These are phyloP conservation scores for Campylomormyrus tamandua DNA, from an alignment of 2,113 vertebrate genomes.

Conservation along the genomic window DNA sequence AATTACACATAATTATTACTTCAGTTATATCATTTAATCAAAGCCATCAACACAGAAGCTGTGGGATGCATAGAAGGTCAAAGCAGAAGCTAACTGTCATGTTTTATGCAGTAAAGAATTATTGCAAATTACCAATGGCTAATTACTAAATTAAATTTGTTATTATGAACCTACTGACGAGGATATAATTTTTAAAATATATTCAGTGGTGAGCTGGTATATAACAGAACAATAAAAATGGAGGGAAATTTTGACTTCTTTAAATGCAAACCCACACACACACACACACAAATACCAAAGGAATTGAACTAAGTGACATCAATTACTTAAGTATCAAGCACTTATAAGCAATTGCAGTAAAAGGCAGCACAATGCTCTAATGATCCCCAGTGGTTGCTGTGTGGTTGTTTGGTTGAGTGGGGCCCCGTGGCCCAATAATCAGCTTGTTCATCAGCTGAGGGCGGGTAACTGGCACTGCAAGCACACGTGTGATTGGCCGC, in stretches of 20 bases:
- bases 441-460: constrained; percentile 52
- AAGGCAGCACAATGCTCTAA: background rate
- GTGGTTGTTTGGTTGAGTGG: constrained; percentile 36
- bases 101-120: background rate
- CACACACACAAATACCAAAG: background rate
- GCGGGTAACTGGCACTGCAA: constrained; percentile 55
- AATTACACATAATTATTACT: background rate
- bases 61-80: background rate
- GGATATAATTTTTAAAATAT: background rate
- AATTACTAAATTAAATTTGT: background rate
- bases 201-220: background rate
- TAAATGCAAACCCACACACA: constrained; percentile 12
- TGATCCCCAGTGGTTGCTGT: constrained; percentile 17
- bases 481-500: constrained; percentile 62
- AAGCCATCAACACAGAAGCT: background rate
- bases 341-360: constrained; percentile 9
- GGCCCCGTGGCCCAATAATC: constrained; percentile 50
- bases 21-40: background rate
- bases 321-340: constrained; percentile 14
- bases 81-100: background rate
- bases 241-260: background rate
- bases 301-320: background rate
- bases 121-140: background rate
- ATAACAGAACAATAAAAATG: background rate
- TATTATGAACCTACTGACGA: background rate